phyloP scores from a whole-genome alignment of 2,888 invertebrate genomes.

The Bimastos eiseni region DNA sequence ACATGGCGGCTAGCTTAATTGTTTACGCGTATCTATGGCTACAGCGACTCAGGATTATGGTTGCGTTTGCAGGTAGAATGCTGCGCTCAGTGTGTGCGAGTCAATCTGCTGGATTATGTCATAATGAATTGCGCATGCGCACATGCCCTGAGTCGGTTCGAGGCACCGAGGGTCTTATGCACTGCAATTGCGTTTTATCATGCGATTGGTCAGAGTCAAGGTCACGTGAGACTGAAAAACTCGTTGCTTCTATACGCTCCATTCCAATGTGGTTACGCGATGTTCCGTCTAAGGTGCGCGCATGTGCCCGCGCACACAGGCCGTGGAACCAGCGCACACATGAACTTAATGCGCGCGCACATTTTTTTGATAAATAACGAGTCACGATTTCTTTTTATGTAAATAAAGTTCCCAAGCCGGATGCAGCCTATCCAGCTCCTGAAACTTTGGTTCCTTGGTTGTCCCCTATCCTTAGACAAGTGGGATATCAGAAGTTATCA shows the following conservation, averaged over 20 bases:
- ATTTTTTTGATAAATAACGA: too few relatives aligned
- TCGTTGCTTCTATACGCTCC: background rate
- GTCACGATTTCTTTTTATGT: too few relatives aligned
- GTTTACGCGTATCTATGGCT: slow-evolving; percentile 5
- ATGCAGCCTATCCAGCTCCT: too few relatives aligned
- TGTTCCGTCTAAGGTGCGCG: too few relatives aligned
- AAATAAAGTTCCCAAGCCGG: too few relatives aligned
- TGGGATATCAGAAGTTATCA: too few relatives aligned
- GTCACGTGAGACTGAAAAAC: background rate
- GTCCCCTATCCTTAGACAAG: too few relatives aligned
- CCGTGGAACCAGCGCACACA: too few relatives aligned
- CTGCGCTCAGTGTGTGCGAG: background rate
- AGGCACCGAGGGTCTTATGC: background rate
- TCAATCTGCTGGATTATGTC: background rate
- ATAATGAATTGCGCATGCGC: background rate
- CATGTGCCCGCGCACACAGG: too few relatives aligned
- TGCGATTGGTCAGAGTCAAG: background rate
- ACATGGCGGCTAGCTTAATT: background rate
- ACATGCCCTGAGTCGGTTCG: background rate
- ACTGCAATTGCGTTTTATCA: background rate
- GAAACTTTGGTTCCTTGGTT: too few relatives aligned
- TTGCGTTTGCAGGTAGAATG: background rate
- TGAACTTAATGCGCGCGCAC: too few relatives aligned
- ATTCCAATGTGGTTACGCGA: too few relatives aligned
- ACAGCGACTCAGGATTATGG: background rate